Base-by-base conservation (phyloP, 2,888 invertebrate genomes). In the Drosophila birchii region DNA sequence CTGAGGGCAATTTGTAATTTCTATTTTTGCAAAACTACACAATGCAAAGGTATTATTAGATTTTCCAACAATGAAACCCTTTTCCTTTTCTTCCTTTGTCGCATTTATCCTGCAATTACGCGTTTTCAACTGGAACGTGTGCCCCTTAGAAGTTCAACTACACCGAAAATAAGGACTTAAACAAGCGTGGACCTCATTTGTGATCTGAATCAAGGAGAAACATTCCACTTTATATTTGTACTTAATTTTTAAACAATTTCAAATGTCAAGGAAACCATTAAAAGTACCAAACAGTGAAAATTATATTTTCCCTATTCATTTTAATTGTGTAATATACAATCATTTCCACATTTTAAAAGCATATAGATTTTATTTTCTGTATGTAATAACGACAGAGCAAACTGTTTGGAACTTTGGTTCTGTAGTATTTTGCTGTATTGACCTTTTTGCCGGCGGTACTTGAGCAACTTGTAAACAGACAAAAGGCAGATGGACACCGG, bases 51-150 rank as follows among this genome's bases (percentile, higher is more conserved):
- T 36, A 59, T 64, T 64, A 36, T 43, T 60, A 49, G 60, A 49
- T n/a, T 59, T 29, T 20, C 12, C n/a, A 20, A 45, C 41, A 60
- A 53, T 53, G 18, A 12, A 43, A 51, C 20, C 64, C 64, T 61
- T 66, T 60, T 56, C 0, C 3, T 12, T 26, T 58, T 29, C 36
- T 26, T 58, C 11, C 34, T n/a, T 32, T 43, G 38, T 36, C 11
- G 7, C 32, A 39, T 32, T 20, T 20, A 23, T 44, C 39, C 34
- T 38, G 51, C 68, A 79, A 79, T 79, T 76, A 76, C 61, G 67
- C 44, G 70, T 44, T 43, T 44, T 84, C 78, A 72, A 81, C 78
- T 68, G 79, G 73, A 62, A 69, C 55, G 59, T 62, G 69, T 67
- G 77, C 75, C 57, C 51, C 53, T 23, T 55, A 61, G 57, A 45